Base-by-base conservation (phyloP, 2,113 vertebrate genomes). In the Brienomyrus longianalis region DNA sequence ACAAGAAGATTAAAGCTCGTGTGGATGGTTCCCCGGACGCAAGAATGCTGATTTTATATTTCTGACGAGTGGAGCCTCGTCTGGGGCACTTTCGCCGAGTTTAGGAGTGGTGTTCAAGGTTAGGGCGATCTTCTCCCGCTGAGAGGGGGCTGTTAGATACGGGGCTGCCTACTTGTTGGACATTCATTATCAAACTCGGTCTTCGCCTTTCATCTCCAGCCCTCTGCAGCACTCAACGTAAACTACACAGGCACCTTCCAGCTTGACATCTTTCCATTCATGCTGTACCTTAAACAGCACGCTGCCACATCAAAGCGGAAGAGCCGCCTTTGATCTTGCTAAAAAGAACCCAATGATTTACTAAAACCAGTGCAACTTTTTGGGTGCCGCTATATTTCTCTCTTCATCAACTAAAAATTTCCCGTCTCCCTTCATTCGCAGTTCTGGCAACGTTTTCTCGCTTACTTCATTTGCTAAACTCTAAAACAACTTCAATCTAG, bases 221-320 rank as follows among this genome's bases (percentile, higher is more conserved):
- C 96, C 96, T 96, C 96, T 96, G 96, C 96, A 96, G 97, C 97
- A 97, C 97, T 97, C 97, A 95, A 95, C 97, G 96, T 97, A 97
- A 98, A 97, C 97, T 98, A 98, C 97, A 98, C 94, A 97, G 97
- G 97, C 97, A 97, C 97, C 97, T 97, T 97, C 97, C 97, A 97
- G 97, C 97, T 97, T 97, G 97, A 98, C 97, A 98, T 97, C 97
- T 97, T 97, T 97, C 97, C 97, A 97, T 97, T 98, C 97, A 98
- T 96, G 96, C 97, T 97, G 97, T 98, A 98, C 97, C 97, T 98
- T 97, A 98, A 97, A 97, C 97, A 98, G 97, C 97, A 97, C 96
- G 97, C 93, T 94, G 96, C 96, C 96, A 98, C 97, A 97, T 98
- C 97, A 98, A 98, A 98, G 97, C 93, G 93, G 94, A 91, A 95